Conservation (phyloP, 2,888 invertebrate genomes). For the Micoletzkya japonica region DNA sequence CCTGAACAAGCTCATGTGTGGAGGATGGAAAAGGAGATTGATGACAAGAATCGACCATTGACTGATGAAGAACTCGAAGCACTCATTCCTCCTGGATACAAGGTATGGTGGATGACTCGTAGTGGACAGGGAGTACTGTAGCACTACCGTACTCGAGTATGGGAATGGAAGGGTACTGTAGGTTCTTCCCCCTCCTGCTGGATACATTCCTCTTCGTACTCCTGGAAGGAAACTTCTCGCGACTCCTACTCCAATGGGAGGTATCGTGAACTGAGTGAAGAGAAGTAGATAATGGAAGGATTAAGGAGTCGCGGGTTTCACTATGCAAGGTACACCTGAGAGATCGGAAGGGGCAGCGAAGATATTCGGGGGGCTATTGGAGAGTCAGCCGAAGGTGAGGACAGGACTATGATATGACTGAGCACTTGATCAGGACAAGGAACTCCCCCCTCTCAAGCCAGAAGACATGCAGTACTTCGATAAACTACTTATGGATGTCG, state of each 20-base stretch:
- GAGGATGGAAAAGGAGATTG: conserved; percentile 81
- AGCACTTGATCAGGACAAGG: conserved; percentile 64
- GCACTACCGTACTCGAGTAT: background rate
- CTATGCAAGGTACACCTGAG: conserved; percentile 75
- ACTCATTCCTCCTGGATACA: conserved; percentile 97
- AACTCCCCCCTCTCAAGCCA: conserved; percentile 97
- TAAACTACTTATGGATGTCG: conserved; percentile 93
- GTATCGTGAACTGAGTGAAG: background rate
- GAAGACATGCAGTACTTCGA: conserved; percentile 99
- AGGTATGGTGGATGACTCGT: conserved; percentile 70
- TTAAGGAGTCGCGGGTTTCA: conserved; percentile 80
- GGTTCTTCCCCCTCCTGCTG: conserved; percentile 84
- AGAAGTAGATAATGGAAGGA: background rate
- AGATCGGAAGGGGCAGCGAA: conserved; percentile 29
- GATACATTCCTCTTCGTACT: conserved; percentile 92
- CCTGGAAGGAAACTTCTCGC: conserved; percentile 95
- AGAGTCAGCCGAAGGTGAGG: conserved; percentile 86
- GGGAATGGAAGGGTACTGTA: conserved; percentile 27
- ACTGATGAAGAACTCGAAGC: conserved; percentile 95
- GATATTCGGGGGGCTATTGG: conserved; percentile 66
- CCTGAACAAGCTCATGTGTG: conserved; percentile 73
- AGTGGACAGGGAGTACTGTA: background rate
- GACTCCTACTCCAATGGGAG: conserved; percentile 88
- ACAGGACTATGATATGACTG: background rate
- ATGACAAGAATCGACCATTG: conserved; percentile 92